Percentiles rank a stretch among this genome's conserved stretches.
Conservation (phyloP, 37 sponge, comb jelly and placozoan genomes). For the Beroe forskalii region DNA sequence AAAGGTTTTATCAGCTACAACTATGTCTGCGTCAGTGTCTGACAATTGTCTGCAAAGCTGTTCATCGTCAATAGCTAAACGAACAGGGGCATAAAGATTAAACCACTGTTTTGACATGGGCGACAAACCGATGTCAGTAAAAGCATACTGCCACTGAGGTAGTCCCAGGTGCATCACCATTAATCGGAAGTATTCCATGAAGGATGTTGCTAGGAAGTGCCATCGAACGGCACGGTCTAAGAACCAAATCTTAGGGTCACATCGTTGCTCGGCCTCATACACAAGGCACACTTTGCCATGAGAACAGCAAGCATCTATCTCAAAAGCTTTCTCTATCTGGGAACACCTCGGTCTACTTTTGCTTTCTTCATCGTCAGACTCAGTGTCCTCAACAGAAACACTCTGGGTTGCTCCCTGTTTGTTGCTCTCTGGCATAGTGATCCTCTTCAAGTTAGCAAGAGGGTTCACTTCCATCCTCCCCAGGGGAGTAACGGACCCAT, state of each 20-base stretch:
- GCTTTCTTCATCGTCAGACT: conserved; percentile 53
- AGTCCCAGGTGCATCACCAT: conserved; percentile 67
- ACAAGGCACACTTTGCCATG: conserved; percentile 65
- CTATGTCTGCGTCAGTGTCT: conserved; percentile 58
- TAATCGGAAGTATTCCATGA: conserved; percentile 62
- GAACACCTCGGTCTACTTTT: conserved; percentile 8
- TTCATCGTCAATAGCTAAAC: conserved; percentile 63
- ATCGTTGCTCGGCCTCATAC: neutral
- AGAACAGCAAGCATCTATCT: conserved; percentile 54
- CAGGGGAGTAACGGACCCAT: conserved; percentile 57
- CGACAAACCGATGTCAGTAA: conserved; percentile 61
- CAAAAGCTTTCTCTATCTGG: conserved; percentile 50
- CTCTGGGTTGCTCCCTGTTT: conserved; percentile 59
- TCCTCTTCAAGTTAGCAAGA: conserved; percentile 40
- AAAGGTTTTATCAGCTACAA: conserved; percentile 27
- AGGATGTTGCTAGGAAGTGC: conserved; percentile 61
- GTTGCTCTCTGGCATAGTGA: conserved; percentile 22
- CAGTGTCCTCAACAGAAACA: conserved; percentile 26
- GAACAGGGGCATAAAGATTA: conserved; percentile 64
- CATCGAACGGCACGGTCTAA: conserved; percentile 61
- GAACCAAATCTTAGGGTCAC: conserved; percentile 62
- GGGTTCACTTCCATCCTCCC: conserved; percentile 66
- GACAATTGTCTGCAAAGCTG: conserved; percentile 30
- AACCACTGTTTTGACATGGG: conserved; percentile 66
- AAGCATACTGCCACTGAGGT: conserved; percentile 67